Evolutionary conservation across 2,888 invertebrate species (phyloP).

Genomic region (Druceiella hillmani): DNA sequence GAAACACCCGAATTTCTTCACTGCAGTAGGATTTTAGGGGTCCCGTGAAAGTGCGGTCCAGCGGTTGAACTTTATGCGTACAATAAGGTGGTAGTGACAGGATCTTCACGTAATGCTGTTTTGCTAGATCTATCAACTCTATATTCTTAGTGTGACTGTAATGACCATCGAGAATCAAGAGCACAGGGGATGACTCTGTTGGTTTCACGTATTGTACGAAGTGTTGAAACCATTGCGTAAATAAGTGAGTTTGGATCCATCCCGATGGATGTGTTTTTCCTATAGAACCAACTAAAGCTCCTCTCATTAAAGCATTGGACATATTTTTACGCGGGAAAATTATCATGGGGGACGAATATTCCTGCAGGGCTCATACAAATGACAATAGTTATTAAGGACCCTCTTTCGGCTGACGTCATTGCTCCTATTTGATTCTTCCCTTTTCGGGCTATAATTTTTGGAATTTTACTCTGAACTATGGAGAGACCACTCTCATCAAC

Average conservation of each 20-base stretch:
- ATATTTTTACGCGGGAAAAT: conserved; percentile 15
- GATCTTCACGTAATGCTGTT: no score
- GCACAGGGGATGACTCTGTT: no score
- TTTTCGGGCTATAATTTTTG: conserved; percentile 13
- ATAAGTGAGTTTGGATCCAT: conserved; percentile 16
- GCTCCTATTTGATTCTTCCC: conserved; percentile 19
- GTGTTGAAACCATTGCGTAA: conserved; percentile 10
- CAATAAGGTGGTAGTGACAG: no score
- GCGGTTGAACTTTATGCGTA: no score
- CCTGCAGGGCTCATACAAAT: conserved; percentile 12
- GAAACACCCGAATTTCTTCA: no score
- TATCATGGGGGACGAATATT: conserved; percentile 14
- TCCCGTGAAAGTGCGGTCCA: no score
- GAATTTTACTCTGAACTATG: no score
- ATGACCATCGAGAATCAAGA: no score
- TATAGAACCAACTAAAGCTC: conserved; percentile 13
- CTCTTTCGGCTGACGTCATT: conserved; percentile 15
- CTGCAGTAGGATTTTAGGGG: no score
- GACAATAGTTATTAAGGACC: conserved; percentile 12
- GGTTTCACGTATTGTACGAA: not conserved
- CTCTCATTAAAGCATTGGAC: conserved; percentile 15
- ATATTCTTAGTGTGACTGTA: no score
- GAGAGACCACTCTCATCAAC: conserved; percentile 3
- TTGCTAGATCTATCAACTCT: no score
- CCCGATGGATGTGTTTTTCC: conserved; percentile 14